A percentile compares a stretch with the other conserved stretches of the same genome.
Evolutionary conservation across 2,797 vertebrate genomes (phyloP).

Genomic region (Austrolebias charrua): DNA sequence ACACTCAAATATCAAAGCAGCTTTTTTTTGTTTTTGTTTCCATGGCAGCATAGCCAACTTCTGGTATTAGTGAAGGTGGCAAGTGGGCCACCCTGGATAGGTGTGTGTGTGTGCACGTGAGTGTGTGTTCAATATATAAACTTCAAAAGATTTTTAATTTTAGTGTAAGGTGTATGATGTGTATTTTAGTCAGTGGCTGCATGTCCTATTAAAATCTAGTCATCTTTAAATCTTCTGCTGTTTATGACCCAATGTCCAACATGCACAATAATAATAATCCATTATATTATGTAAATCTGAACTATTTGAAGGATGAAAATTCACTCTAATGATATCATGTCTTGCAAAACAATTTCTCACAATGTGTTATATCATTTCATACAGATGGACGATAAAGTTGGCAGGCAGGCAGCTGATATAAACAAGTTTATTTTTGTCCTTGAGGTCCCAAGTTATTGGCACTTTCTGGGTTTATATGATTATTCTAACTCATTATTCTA

Average conservation of each 20-base stretch:
- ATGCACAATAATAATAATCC: background rate
- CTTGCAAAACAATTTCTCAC: conserved; percentile 33
- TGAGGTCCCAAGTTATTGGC: conserved; percentile 54
- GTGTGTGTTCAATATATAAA: background rate
- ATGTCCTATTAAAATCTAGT: too few species aligned
- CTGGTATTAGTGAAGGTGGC: conserved; percentile 45
- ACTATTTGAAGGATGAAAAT: conserved; percentile 15
- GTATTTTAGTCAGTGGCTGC: conserved; percentile 7
- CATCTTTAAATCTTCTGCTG: background rate
- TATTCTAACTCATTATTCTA: too few species aligned
- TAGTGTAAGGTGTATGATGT: background rate
- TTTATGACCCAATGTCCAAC: conserved; percentile 11
- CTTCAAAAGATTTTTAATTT: background rate
- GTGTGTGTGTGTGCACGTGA: conserved; percentile 4
- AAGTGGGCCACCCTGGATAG: conserved; percentile 14
- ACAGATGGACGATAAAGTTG: conserved; percentile 50
- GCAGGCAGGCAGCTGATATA: conserved; percentile 61
- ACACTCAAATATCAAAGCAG: conserved; percentile 44
- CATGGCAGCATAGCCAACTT: conserved; percentile 63
- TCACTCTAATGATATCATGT: conserved; percentile 16
- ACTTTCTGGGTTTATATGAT: conserved; percentile 49
- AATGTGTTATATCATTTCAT: conserved; percentile 56
- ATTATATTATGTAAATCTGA: conserved; percentile 15
- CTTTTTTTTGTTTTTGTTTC: conserved; percentile 60
- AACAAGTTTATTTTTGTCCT: conserved; percentile 74